phyloP scores from a whole-genome alignment of 2,113 vertebrate species.

The Xenopus tropicalis region DNA sequence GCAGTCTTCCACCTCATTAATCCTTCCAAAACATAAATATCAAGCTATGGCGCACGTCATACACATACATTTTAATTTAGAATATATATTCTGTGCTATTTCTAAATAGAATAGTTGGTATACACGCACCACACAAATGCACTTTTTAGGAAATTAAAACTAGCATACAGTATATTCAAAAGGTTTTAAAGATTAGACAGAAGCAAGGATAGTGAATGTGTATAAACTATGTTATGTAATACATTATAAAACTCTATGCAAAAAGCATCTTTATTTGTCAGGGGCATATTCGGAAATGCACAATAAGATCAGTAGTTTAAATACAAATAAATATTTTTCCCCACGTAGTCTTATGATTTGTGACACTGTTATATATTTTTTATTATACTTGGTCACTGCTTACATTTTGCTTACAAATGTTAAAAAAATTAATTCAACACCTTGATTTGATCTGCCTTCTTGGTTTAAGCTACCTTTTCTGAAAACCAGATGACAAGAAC shows the following conservation, averaged over 20 bases:
- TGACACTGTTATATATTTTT: not conserved
- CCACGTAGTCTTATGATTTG: no score
- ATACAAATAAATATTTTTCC: no score
- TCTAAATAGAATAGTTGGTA: not conserved
- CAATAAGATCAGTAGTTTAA: no score
- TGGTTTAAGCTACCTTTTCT: not conserved
- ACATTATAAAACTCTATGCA: no score
- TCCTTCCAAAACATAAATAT: slow-evolving; percentile 21
- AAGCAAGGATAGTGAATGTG: no score
- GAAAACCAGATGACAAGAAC: not conserved
- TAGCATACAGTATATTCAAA: no score
- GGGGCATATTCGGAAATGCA: no score
- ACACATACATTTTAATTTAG: not conserved
- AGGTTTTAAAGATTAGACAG: not conserved
- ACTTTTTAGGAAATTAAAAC: no score
- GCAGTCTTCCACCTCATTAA: slow-evolving; percentile 21
- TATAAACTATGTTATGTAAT: no score
- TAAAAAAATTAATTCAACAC: slow-evolving; percentile 10
- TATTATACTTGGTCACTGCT: not conserved
- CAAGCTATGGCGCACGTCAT: not conserved
- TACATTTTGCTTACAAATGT: slow-evolving; percentile 21
- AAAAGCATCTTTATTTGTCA: no score
- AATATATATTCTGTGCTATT: not conserved
- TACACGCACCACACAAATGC: not conserved
- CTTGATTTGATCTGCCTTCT: no score